These are phyloP conservation scores for Callosobruchus maculatus DNA, from an alignment of 2,888 invertebrate genomes.

Conservation along the genomic window DNA sequence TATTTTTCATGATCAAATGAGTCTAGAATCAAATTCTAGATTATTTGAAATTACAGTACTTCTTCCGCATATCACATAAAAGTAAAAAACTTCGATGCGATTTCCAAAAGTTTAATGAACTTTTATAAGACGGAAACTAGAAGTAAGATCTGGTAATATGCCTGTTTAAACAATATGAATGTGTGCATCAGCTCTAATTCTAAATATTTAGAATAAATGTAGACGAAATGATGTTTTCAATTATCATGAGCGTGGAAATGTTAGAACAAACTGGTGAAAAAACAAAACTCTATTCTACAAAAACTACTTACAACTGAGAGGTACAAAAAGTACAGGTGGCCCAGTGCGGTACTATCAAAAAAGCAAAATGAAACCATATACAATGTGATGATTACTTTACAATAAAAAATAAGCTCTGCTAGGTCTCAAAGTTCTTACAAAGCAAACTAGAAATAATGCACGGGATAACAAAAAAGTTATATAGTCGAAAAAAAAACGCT, in stretches of 20 bases:
- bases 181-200: no score
- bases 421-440: background rate
- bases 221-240: background rate
- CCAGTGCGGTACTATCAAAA: conserved; percentile 7
- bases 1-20: no score
- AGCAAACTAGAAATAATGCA: background rate
- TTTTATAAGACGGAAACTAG: no score
- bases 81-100: no score
- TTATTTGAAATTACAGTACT: no score
- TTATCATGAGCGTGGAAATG: conserved; percentile 1
- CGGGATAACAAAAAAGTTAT: background rate
- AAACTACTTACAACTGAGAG: conserved; percentile 11
- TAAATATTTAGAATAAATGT: no score
- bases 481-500: background rate
- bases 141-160: no score
- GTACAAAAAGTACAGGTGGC: background rate
- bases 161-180: no score
- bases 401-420: background rate
- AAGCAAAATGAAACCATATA: conserved; percentile 1
- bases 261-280: conserved; percentile 3
- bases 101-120: no score
- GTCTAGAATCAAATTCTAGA: no score
- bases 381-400: background rate
- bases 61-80: no score
- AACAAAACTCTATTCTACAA: conserved; percentile 10